Percentiles rank a stretch among this genome's conserved stretches.
Evolutionary conservation across 1,140 invertebrate species (phyloP).

Genomic region (Acromyrmex echinatior): DNA sequence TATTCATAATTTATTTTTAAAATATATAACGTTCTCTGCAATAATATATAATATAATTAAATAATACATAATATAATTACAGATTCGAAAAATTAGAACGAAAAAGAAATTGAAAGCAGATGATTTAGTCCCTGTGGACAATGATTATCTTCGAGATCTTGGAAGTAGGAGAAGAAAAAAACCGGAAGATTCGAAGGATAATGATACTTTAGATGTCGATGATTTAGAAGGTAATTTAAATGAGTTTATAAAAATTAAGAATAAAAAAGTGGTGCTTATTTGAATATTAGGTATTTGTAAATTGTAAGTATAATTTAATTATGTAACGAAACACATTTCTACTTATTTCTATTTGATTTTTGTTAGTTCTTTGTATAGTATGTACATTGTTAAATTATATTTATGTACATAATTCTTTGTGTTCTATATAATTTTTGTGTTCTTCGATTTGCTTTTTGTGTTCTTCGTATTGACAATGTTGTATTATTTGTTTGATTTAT

Average conservation of each 20-base stretch:
- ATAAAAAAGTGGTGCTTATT: neutral
- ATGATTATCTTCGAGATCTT: constrained; percentile 86
- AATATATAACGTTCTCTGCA: neutral
- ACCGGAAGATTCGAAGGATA: constrained; percentile 81
- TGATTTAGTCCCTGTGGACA: constrained; percentile 86
- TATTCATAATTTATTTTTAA: constrained; percentile 59
- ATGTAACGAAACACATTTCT: constrained; percentile 33
- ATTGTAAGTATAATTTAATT: neutral
- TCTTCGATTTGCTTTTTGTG: neutral
- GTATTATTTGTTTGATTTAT: neutral
- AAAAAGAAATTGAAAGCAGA: constrained; percentile 88
- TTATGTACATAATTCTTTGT: neutral
- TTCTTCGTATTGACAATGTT: neutral
- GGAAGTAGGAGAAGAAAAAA: constrained; percentile 86
- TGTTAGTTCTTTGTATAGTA: neutral
- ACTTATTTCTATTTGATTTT: too few relatives aligned
- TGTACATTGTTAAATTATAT: constrained; percentile 4
- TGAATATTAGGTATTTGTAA: constrained; percentile 1
- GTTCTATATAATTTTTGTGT: neutral
- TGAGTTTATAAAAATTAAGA: constrained; percentile 1
- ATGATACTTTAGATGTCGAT: constrained; percentile 86
- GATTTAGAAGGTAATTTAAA: constrained; percentile 85
- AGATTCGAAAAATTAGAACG: constrained; percentile 86
- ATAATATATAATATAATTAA: neutral
- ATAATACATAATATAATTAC: constrained; percentile 42